A percentile compares a stretch with the other conserved stretches of the same genome.
Conservation (phyloP, 2,113 vertebrate species). For the Prunella himalayana region DNA sequence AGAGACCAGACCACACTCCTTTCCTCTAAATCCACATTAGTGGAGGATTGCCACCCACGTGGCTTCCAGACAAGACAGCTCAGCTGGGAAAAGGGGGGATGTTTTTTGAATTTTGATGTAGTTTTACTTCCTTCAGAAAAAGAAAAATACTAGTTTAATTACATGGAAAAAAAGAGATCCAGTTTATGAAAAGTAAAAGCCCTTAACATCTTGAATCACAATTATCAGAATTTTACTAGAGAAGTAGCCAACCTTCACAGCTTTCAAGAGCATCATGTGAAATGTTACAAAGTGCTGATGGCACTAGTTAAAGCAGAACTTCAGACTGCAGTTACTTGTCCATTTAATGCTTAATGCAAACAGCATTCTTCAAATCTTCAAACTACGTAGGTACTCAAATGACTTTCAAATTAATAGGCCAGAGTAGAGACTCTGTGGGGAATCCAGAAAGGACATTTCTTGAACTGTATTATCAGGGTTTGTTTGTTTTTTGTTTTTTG, state of each 20-base stretch:
- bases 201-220: not conserved
- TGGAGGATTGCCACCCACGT: not conserved
- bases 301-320: not conserved
- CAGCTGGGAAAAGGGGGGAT: not conserved
- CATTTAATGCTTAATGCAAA: not conserved
- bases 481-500: too few species aligned
- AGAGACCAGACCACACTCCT: not conserved
- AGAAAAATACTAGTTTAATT: not conserved
- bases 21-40: not conserved
- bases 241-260: not conserved
- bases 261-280: not conserved
- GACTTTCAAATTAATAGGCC: not conserved
- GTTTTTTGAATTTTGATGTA: not conserved
- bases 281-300: not conserved
- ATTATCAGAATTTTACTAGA: not conserved
- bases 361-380: not conserved
- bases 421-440: not conserved
- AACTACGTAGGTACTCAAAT: not conserved
- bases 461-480: not conserved
- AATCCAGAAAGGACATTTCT: not conserved
- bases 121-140: not conserved
- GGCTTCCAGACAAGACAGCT: not conserved
- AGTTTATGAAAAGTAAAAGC: not conserved
- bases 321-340: not conserved
- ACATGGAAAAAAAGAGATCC: not conserved